Evolutionary conservation across 92 coral and sea anemone species (phyloP), one percentile per base, ranked within the genome.

Genomic region (Epizoanthus illoricatus): DNA sequence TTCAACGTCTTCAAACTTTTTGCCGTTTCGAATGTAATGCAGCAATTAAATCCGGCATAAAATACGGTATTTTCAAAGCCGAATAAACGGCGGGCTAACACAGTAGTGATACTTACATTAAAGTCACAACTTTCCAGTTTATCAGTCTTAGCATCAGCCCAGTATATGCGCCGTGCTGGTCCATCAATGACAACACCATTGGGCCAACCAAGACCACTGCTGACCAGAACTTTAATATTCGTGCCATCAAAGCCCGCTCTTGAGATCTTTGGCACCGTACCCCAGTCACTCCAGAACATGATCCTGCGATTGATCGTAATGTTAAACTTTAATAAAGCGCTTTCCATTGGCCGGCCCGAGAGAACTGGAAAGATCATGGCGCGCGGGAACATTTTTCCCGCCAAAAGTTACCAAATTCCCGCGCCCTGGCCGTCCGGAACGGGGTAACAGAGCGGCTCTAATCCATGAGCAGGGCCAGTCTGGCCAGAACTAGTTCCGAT

Each of bases 231-330:
- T 68, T 61, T 42, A 64, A 87, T 61, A 58, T 81, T 70, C 7
- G 65, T 74, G 21, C 97, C 98, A 66, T 91, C 89, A 24, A 89
- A 59, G 33, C 74, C 62, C 23, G 89, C 89, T 84, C 91, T 74
- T 84, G 89, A 95, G n/a, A 97, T 97, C 90, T 87, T 90, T 4
- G 98, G 93, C 13, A 63, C 58, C 7, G 71, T 47, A 54, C 99
- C 99, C 99, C 99, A 97, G 85, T 86, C 92, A 1, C 89, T 93
- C 99, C 99, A 97, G 69, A 84, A 97, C 79, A 97, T 87, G 88
- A 86, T 80, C 79, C 99, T 97, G 56, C 15, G 15, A 52, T 52
- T 52, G 56, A 52, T 9, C 2, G 11, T 52, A 52, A 7, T 52
- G 56, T 5, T 52, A 52, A 16, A 1, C 36, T 28, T 28, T 28